phyloP scores from a whole-genome alignment of 2,888 invertebrate species.

The Eristalis arbustorum region DNA sequence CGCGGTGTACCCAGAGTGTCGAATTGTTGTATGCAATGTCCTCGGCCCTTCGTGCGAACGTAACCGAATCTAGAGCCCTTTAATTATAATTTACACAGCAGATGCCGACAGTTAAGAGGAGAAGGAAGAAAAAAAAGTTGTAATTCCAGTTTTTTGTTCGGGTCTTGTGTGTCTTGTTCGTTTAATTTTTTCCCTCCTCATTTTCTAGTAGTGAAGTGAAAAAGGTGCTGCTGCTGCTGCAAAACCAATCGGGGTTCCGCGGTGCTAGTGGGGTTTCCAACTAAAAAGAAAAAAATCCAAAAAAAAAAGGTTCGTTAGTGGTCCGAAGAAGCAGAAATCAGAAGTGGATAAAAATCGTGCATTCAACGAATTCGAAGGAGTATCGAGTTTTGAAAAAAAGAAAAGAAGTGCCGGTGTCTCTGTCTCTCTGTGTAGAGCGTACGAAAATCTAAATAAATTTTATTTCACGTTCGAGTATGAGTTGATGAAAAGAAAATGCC shows the following conservation, averaged over 20 bases:
- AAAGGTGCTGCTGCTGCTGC: constrained; percentile 59
- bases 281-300: too few relatives aligned
- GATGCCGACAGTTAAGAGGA: constrained; percentile 65
- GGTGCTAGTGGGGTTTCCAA: constrained; percentile 29
- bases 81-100: constrained; percentile 68
- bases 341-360: constrained; percentile 38
- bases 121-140: constrained; percentile 51
- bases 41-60: constrained; percentile 41
- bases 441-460: not conserved
- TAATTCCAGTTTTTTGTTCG: constrained; percentile 64
- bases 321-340: constrained; percentile 24
- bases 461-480: constrained; percentile 38
- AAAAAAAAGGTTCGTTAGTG: constrained; percentile 50
- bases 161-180: constrained; percentile 48
- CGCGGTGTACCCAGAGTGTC: constrained; percentile 15
- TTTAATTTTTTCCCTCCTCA: constrained; percentile 48
- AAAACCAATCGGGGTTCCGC: constrained; percentile 56
- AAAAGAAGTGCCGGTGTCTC: constrained; percentile 5
- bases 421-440: not conserved
- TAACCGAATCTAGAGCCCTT: constrained; percentile 63
- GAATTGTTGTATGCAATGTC: constrained; percentile 14
- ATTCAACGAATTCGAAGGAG: not conserved
- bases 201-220: constrained; percentile 60
- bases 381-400: constrained; percentile 2
- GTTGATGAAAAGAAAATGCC: constrained; percentile 85